These are phyloP conservation scores for Ptychadena robeensis DNA, from an alignment of 2,797 vertebrate genomes.

Conservation along the genomic window DNA sequence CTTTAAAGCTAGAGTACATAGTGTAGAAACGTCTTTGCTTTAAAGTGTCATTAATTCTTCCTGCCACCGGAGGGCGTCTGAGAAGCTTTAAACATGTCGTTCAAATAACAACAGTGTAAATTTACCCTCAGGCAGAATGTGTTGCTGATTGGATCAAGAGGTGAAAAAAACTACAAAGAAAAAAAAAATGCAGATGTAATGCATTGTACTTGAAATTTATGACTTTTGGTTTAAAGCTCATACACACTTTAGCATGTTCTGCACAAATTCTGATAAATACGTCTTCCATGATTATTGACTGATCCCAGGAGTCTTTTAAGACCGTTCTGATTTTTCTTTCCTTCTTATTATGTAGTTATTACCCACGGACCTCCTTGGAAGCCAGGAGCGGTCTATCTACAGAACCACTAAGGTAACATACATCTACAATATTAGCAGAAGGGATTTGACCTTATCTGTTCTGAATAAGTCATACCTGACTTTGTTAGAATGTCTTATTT, in stretches of 20 bases:
- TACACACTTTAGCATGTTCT: neutral
- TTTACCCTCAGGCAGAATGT: too few species aligned
- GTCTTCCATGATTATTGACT: neutral
- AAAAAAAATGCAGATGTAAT: too few species aligned
- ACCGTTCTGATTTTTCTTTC: constrained; percentile 39
- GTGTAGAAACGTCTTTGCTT: too few species aligned
- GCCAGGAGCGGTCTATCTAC: constrained; percentile 47
- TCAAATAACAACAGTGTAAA: too few species aligned
- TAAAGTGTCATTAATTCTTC: too few species aligned
- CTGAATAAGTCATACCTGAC: neutral
- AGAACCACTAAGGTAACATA: constrained; percentile 53
- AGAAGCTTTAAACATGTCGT: too few species aligned
- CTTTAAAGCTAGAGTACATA: too few species aligned
- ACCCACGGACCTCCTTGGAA: constrained; percentile 53
- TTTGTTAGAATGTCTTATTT: neutral
- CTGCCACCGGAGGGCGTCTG: too few species aligned
- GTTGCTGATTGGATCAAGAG: too few species aligned
- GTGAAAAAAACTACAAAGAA: too few species aligned
- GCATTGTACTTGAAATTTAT: too few species aligned
- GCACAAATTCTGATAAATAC: neutral
- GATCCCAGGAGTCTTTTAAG: neutral
- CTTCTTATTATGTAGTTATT: constrained; percentile 53
- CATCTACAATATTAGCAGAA: neutral
- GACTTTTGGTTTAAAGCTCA: neutral
- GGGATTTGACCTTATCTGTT: neutral